Evolutionary conservation across 2,113 vertebrate genomes (phyloP), one percentile per base, ranked within the genome.

Genomic region (Petrocephalus microphthalmus): DNA sequence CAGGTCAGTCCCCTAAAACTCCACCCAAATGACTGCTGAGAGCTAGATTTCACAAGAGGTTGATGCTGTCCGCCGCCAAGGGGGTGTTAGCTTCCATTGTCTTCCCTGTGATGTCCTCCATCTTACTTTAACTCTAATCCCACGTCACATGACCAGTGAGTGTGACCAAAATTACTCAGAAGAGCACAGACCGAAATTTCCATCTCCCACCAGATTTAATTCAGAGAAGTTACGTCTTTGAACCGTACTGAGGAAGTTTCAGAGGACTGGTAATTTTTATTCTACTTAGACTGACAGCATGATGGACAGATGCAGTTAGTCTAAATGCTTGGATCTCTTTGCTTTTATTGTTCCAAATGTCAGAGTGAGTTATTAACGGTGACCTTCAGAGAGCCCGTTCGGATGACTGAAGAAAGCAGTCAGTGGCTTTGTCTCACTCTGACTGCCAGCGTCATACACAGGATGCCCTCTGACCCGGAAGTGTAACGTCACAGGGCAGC

Each of bases 1-100:
- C 96, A 98, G 98, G 98, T 99, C 89, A 78, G 92, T 85, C n/a
- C 81, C 53, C 22, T 2, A 25, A 51, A 5, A 19, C 56, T 60
- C 51, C 20, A 42, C 5, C 51, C 20, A 60, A 47, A 45, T 78
- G 25, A 37, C 47, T 20, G 78, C 29, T 2, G 15, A 25, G 29
- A 47, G 19, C 51, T 13, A 78, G 25, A 47, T 52, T 78, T 87
- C 20, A 78, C 17, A n/a, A 42, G 25, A 25, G 49, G n/a, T 53
- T 56, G 8, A 17, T 19, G 22, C 81, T 83, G 42, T 57, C 42
- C 52, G 47, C n/a, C 25, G 47, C 37, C n/a, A 47, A 47, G 81
- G 56, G 88, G 33, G 51, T 29, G 20, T 56, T 47, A 33, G 67
- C 47, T 5, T 42, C 2, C 22, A 20, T 45, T 67, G n/a, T 5